Conservation (phyloP, 2,888 invertebrate species). For the Timandra comae region DNA sequence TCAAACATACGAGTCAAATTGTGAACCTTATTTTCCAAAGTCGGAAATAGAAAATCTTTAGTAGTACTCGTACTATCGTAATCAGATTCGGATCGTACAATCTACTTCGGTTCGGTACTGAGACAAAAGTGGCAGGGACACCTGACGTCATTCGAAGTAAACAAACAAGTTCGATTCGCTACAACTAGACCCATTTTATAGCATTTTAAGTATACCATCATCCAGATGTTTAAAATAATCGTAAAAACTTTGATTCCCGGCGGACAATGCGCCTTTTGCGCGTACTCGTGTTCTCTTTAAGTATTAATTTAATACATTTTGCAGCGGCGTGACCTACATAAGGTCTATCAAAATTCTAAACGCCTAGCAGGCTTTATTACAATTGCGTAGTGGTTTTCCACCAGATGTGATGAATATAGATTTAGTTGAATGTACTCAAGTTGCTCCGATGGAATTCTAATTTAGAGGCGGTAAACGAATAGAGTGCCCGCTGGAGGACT, state of each 20-base stretch:
- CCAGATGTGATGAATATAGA: constrained; percentile 38
- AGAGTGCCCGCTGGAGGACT: constrained; percentile 11
- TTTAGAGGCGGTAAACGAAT: constrained; percentile 15
- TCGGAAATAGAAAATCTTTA: no score
- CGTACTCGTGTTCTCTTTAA: constrained; percentile 9
- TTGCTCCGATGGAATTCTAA: constrained; percentile 21
- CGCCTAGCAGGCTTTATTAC: constrained; percentile 31
- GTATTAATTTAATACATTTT: constrained; percentile 8
- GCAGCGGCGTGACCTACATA: constrained; percentile 16
- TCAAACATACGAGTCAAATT: no score
- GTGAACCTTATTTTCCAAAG: no score
- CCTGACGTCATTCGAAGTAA: no score
- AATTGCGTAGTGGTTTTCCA: constrained; percentile 35
- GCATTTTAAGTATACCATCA: constrained; percentile 20
- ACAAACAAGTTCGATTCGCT: no score
- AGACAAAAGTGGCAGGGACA: no score
- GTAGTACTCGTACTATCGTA: no score
- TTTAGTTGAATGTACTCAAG: constrained; percentile 25
- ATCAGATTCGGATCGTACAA: no score
- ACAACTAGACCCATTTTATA: no score
- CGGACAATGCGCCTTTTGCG: constrained; percentile 15
- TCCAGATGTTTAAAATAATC: constrained; percentile 20
- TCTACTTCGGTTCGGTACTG: no score
- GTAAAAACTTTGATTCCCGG: constrained; percentile 17
- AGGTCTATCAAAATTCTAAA: constrained; percentile 33